These are phyloP conservation scores for Philypnodon macrostomus DNA, from an alignment of 2,797 vertebrate genomes.

Conservation along the genomic window DNA sequence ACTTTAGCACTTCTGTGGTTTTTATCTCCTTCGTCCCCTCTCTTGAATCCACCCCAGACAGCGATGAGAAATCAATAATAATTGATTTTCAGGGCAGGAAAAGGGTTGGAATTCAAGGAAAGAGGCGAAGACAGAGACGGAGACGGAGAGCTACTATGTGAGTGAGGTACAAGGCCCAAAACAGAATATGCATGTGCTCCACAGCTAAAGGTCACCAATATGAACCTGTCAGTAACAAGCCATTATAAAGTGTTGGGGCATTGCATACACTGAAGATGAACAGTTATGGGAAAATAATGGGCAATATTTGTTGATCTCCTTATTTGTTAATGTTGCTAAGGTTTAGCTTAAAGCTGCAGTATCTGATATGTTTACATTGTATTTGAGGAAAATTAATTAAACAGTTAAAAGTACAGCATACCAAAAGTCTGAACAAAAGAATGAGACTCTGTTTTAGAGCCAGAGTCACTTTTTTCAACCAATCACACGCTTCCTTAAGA, in stretches of 20 bases:
- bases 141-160: constrained; percentile 54
- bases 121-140: constrained; percentile 50
- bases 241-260: constrained; percentile 52
- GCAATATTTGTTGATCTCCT: constrained; percentile 7
- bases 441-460: too few species aligned
- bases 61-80: constrained; percentile 73
- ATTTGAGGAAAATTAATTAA: too few species aligned
- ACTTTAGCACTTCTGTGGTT: constrained; percentile 71
- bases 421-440: too few species aligned
- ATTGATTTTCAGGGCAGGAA: constrained; percentile 74
- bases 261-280: constrained; percentile 22
- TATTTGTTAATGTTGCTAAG: too few species aligned
- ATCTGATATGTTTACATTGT: too few species aligned
- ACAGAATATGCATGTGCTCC: constrained; percentile 64
- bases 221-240: constrained; percentile 62
- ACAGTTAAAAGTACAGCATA: too few species aligned
- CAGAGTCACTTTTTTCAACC: too few species aligned
- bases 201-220: constrained; percentile 73
- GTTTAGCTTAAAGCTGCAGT: too few species aligned
- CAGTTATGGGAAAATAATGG: constrained; percentile 10
- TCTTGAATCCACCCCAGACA: constrained; percentile 68
- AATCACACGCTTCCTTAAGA: too few species aligned
- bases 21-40: constrained; percentile 75
- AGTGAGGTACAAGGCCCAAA: constrained; percentile 44
- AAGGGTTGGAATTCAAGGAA: constrained; percentile 72